Base-by-base conservation (phyloP, 2,888 invertebrate genomes). In the Drosophila parthenogenetica region DNA sequence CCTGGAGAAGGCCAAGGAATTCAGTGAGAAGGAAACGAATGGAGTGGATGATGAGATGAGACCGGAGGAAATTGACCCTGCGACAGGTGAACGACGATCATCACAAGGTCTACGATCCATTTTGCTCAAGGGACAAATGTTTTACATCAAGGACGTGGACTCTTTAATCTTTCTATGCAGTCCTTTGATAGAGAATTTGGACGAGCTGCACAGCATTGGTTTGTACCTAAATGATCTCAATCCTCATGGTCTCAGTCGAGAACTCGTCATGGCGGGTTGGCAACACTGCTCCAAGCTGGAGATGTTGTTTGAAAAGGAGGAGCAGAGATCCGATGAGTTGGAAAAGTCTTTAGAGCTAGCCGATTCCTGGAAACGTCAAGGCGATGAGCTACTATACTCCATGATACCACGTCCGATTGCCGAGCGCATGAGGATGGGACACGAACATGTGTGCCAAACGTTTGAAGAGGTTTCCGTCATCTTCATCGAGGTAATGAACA, bases 381-480 rank as follows among this genome's bases (percentile, higher is more conserved):
- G 97, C 0, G 97, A 98, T 89, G 96, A 96, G 77, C 93, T 98
- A 4, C 93, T 98, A 0, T 98, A 98, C 90, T 97, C 98, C 0
- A 98, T 98, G 98, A 97, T 98, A 88, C 98, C 98, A 0, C 95
- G 95, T 85, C 95, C 95, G 2, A 95, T 98, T 14, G 98, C 97
- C 0, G 96, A 97, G 87, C 94, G 96, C 71, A 93, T 98, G 81
- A 93, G 96, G 64, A 93, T 94, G 17, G 97, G 97, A 0, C 94
- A 95, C 66, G 95, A 96, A 85, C 95, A 94, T 50, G 97, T 97
- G 13, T 98, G 97, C 91, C 95, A 97, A 94, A 97, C 86, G 14
- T 92, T 92, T 50, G 92, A 92, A 61, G 90, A 91, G 54, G 92
- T 92, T 93, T 92, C 92, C 0, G 90, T 92, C 2, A 88, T 92